phyloP scores from a whole-genome alignment of 2,797 vertebrate genomes.

The Anisognathus igniventris region DNA sequence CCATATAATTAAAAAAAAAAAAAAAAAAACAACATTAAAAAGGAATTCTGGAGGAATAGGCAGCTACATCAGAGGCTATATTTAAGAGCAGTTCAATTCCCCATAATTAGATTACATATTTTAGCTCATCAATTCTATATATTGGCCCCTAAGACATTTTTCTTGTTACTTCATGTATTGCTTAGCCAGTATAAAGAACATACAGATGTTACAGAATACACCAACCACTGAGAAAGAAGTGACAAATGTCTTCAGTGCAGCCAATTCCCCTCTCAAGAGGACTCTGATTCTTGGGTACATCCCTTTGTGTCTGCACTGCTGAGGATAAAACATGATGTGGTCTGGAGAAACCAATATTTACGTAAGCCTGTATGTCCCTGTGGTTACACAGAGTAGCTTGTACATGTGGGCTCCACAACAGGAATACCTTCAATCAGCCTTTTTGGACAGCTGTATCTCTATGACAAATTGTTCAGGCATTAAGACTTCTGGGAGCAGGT shows the following conservation, averaged over 20 bases:
- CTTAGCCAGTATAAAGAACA: neutral
- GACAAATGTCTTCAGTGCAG: neutral
- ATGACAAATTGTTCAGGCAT: neutral
- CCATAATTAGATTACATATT: accelerated
- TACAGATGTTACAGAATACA: neutral
- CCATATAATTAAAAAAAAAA: neutral
- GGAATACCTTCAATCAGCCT: neutral
- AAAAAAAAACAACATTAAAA: neutral
- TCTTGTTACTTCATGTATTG: neutral
- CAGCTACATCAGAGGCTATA: neutral
- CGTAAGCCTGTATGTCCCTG: accelerated
- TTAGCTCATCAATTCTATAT: neutral
- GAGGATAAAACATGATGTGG: neutral
- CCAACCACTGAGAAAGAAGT: neutral
- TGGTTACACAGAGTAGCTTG: neutral
- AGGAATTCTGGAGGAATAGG: neutral
- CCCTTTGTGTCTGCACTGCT: neutral
- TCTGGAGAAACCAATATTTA: neutral
- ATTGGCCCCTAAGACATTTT: neutral
- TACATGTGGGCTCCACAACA: neutral
- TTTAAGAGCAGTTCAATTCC: neutral
- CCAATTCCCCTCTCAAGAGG: neutral
- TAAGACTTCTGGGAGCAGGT: neutral
- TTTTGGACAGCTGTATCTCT: neutral
- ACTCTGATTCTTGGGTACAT: neutral